A percentile compares a stretch with the other conserved stretches of the same genome.
Evolutionary conservation across 2,888 invertebrate species (phyloP).

Genomic region (Drosophila stalkeri): DNA sequence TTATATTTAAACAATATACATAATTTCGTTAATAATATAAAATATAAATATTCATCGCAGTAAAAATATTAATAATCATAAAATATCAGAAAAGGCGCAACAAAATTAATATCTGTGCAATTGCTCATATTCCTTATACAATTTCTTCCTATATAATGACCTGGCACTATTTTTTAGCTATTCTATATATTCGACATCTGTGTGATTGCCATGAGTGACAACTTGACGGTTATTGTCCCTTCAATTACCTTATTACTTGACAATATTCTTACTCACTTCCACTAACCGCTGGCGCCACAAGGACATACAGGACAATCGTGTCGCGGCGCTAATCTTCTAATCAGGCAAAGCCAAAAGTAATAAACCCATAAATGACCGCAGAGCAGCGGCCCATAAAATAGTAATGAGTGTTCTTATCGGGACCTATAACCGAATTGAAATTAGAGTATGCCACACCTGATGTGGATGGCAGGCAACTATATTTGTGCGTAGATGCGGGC

Average conservation of each 20-base stretch:
- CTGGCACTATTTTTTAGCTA: too few relatives aligned
- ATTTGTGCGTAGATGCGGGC: slow-evolving; percentile 2
- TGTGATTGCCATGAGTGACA: neutral
- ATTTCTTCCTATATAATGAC: neutral
- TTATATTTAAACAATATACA: too few relatives aligned
- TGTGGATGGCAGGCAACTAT: neutral
- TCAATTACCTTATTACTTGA: neutral
- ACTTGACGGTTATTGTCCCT: neutral
- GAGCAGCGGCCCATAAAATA: slow-evolving; percentile 31
- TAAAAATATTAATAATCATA: too few relatives aligned
- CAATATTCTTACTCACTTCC: neutral
- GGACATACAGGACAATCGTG: neutral
- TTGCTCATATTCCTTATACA: too few relatives aligned
- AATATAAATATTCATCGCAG: too few relatives aligned
- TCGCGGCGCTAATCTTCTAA: slow-evolving; percentile 29
- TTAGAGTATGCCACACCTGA: slow-evolving; percentile 1
- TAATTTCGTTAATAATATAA: too few relatives aligned
- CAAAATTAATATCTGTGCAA: too few relatives aligned
- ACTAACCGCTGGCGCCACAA: neutral
- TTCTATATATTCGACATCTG: neutral
- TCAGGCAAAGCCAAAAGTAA: slow-evolving; percentile 33
- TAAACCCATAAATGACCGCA: slow-evolving; percentile 19
- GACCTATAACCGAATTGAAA: slow-evolving; percentile 4
- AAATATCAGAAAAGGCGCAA: too few relatives aligned
- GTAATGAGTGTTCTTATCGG: slow-evolving; percentile 45